A percentile compares a stretch with the other conserved stretches of the same genome.
These are phyloP conservation scores for Caenorhabditis drosophilae DNA, from an alignment of 2,888 invertebrate species.

Conservation along the genomic window DNA sequence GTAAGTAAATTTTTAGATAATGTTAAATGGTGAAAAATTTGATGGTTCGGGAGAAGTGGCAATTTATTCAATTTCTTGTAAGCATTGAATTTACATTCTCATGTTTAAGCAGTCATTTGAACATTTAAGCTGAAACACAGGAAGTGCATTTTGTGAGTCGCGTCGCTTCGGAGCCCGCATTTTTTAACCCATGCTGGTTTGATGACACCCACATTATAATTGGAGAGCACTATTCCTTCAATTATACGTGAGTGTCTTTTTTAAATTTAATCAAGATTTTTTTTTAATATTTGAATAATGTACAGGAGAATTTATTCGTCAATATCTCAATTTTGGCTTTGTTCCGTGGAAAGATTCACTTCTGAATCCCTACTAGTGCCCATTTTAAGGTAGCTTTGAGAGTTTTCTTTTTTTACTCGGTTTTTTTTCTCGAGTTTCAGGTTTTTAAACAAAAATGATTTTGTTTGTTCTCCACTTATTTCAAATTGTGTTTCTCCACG, in stretches of 20 bases:
- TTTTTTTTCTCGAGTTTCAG: not conserved
- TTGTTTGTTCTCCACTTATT: slow-evolving; percentile 6
- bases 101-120: not conserved
- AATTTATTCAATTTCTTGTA: slow-evolving; percentile 6
- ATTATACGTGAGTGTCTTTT: slow-evolving; percentile 1
- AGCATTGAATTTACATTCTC: no score
- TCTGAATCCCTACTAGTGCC: slow-evolving; percentile 1
- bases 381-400: not conserved
- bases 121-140: slow-evolving; percentile 2
- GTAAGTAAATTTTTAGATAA: slow-evolving; percentile 1
- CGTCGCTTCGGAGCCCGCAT: slow-evolving; percentile 2
- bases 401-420: not conserved
- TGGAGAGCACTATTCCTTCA: slow-evolving; percentile 1
- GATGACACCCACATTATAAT: slow-evolving; percentile 3
- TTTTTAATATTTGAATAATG: slow-evolving; percentile 2
- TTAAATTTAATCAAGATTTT: no score
- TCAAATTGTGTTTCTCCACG: slow-evolving; percentile 33
- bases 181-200: slow-evolving; percentile 8
- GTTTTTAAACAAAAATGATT: slow-evolving; percentile 3
- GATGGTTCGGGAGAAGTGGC: slow-evolving; percentile 11
- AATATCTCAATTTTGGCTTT: slow-evolving; percentile 2
- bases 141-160: slow-evolving; percentile 14
- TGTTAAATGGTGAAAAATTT: slow-evolving; percentile 4
- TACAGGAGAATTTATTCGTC: slow-evolving; percentile 1
- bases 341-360: not conserved